Percentiles rank a stretch among this genome's conserved stretches.
phyloP scores from a whole-genome alignment of 2,797 vertebrate genomes.

The Poecilia picta region DNA sequence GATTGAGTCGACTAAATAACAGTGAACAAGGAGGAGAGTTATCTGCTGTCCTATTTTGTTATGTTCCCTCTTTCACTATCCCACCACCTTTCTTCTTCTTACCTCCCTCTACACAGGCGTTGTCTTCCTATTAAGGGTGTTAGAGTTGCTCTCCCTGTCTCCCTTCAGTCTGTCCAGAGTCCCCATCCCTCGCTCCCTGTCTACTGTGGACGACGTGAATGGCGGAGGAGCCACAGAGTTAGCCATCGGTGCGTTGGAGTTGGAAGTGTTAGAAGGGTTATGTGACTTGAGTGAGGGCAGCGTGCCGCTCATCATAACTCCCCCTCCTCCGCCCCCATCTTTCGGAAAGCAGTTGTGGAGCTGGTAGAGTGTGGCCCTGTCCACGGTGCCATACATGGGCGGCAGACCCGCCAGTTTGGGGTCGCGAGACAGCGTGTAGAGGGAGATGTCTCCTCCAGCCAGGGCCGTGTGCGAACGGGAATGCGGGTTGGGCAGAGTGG shows the following conservation, averaged over 20 bases:
- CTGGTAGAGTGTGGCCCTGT: constrained; percentile 88
- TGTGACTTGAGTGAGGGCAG: constrained; percentile 86
- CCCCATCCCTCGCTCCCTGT: constrained; percentile 84
- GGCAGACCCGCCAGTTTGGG: constrained; percentile 79
- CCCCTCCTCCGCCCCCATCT: constrained; percentile 79
- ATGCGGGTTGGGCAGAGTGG: constrained; percentile 88
- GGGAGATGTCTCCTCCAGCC: constrained; percentile 88
- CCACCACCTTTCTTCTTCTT: constrained; percentile 30
- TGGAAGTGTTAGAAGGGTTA: constrained; percentile 85
- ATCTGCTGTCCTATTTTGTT: constrained; percentile 34
- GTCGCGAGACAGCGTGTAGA: constrained; percentile 85
- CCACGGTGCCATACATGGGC: constrained; percentile 81
- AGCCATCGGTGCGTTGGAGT: constrained; percentile 80
- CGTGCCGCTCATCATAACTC: constrained; percentile 83
- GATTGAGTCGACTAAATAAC: constrained; percentile 67
- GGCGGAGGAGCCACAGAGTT: constrained; percentile 84
- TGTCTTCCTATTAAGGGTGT: constrained; percentile 94
- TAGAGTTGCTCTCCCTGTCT: constrained; percentile 88
- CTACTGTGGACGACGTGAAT: constrained; percentile 83
- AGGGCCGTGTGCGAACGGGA: constrained; percentile 87
- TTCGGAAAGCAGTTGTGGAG: constrained; percentile 95
- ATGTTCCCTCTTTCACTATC: constrained; percentile 22
- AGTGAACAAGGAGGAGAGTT: constrained; percentile 72
- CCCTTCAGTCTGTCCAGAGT: constrained; percentile 85
- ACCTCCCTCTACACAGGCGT: constrained; percentile 82